phyloP scores from a whole-genome alignment of 30 jellyfish, hydroid and myxozoan genomes.

The Calvadosia cruxmelitensis region DNA sequence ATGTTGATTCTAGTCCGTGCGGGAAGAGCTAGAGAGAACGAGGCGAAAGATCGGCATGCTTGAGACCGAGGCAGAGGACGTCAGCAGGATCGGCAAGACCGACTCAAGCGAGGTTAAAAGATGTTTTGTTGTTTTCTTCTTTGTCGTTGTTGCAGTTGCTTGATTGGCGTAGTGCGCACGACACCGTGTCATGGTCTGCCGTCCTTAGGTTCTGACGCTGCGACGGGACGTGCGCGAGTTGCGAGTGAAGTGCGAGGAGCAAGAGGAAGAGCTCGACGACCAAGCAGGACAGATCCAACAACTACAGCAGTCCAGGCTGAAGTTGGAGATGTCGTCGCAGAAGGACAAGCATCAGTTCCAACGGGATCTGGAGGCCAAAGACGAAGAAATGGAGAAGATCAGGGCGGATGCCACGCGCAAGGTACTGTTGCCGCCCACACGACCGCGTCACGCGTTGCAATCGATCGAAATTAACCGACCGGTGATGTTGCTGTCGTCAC shows the following conservation, averaged over 20 bases:
- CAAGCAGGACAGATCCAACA: constrained; percentile 94
- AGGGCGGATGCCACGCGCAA: constrained; percentile 61
- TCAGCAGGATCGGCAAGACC: constrained; percentile 31
- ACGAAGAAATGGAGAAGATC: constrained; percentile 77
- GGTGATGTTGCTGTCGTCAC: not conserved
- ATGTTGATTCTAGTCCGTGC: too few species aligned
- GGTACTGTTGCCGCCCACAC: too few species aligned
- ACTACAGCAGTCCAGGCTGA: constrained; percentile 80
- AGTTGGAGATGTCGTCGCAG: constrained; percentile 72
- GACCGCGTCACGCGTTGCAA: too few species aligned
- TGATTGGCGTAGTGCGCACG: too few species aligned
- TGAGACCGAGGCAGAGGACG: constrained; percentile 46
- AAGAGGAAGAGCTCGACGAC: constrained; percentile 91
- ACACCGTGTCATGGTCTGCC: too few species aligned
- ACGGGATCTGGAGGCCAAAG: constrained; percentile 66
- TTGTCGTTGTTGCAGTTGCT: too few species aligned
- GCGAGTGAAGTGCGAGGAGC: constrained; percentile 74
- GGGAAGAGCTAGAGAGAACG: constrained; percentile 48
- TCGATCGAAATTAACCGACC: too few species aligned
- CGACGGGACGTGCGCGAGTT: constrained; percentile 69
- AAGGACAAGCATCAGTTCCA: constrained; percentile 78
- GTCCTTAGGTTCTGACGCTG: constrained; percentile 30
- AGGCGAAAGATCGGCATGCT: constrained; percentile 45
- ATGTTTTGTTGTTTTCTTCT: too few species aligned
- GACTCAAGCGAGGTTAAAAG: constrained; percentile 49